phyloP scores from a whole-genome alignment of 2,888 invertebrate genomes.

The Euproctis similis region DNA sequence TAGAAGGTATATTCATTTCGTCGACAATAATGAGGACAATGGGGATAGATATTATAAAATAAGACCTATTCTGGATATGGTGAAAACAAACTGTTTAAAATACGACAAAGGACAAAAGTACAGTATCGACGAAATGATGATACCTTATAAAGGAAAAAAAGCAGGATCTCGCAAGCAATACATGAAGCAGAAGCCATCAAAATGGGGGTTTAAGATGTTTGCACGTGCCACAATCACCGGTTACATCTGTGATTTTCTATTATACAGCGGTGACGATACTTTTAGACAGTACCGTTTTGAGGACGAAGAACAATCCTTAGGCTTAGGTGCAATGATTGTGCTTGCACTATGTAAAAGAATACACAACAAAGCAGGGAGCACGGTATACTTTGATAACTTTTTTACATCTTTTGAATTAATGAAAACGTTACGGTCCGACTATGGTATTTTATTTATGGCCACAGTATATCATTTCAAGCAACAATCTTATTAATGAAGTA shows the following conservation, averaged over 20 bases:
- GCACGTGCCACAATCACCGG: neutral
- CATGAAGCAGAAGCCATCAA: neutral
- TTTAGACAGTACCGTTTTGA: neutral
- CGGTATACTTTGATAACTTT: neutral
- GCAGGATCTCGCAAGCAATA: slow-evolving; percentile 4
- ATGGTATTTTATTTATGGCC: neutral
- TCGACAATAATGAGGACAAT: neutral
- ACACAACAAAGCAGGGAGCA: neutral
- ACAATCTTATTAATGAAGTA: slow-evolving; percentile 8
- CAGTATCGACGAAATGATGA: slow-evolving; percentile 16
- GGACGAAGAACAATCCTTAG: neutral
- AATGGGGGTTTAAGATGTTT: neutral
- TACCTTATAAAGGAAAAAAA: slow-evolving; percentile 11
- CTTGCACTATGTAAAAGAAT: neutral
- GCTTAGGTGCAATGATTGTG: neutral
- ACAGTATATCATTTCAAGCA: slow-evolving; percentile 10
- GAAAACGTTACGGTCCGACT: neutral
- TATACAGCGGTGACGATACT: too few species aligned
- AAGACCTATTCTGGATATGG: neutral
- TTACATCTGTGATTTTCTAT: too few species aligned
- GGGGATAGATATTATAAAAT: neutral
- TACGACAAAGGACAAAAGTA: neutral
- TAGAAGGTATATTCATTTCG: neutral
- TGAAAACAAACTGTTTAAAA: neutral
- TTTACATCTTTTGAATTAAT: neutral